These are phyloP conservation scores for Hydrozoanthus tunicans DNA, from an alignment of 64 coral and sea anemone genomes.

Conservation along the genomic window DNA sequence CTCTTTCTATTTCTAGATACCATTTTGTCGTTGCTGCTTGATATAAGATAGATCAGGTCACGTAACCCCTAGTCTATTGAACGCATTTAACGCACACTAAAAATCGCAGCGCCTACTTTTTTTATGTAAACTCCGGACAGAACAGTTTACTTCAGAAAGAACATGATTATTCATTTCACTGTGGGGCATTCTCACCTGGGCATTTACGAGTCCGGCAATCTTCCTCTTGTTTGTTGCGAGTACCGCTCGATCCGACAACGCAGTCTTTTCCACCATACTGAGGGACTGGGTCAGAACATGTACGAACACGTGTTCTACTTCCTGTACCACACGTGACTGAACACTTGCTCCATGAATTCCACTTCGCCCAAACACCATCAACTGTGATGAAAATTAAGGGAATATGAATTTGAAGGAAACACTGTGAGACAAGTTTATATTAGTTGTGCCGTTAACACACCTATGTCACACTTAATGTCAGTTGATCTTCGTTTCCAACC, in stretches of 20 bases:
- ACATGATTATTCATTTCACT: neutral
- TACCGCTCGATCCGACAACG: neutral
- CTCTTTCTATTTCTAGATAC: too few species aligned
- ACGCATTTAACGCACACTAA: too few species aligned
- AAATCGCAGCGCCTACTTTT: too few species aligned
- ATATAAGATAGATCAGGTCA: too few species aligned
- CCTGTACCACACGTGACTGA: constrained; percentile 27
- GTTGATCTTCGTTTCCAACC: too few species aligned
- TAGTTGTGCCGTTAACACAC: too few species aligned
- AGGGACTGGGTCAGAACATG: constrained; percentile 34
- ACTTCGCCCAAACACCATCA: constrained; percentile 34
- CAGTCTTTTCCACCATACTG: constrained; percentile 16
- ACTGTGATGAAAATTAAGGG: neutral
- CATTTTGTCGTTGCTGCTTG: too few species aligned
- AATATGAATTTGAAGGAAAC: neutral
- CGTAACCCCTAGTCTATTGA: too few species aligned
- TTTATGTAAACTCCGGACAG: too few species aligned
- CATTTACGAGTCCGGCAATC: neutral
- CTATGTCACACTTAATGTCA: too few species aligned
- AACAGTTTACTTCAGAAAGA: neutral
- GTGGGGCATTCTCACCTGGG: neutral
- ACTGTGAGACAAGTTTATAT: neutral
- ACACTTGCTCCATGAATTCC: constrained; percentile 33
- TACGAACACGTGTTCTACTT: constrained; percentile 18
- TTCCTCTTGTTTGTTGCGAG: neutral